Percentiles rank a stretch among this genome's conserved stretches.
Evolutionary conservation across 2,113 vertebrate species (phyloP).

Genomic region (Gila orcuttii): DNA sequence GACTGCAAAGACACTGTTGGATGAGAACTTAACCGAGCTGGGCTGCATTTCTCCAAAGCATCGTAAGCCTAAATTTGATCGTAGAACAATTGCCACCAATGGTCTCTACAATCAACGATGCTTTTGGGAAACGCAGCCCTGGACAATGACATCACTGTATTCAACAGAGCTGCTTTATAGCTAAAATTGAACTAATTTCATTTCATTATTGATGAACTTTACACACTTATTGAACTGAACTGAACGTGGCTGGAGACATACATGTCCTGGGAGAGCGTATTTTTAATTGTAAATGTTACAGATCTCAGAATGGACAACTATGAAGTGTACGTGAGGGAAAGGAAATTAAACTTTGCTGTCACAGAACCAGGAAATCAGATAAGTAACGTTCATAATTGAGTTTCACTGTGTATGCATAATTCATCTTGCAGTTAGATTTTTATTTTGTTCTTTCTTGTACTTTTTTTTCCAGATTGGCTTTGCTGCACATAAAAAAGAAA

Average conservation of each 20-base stretch:
- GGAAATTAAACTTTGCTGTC: conserved; percentile 75
- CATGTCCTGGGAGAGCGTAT: conserved; percentile 9
- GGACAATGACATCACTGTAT: too few relatives aligned
- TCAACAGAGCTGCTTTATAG: too few relatives aligned
- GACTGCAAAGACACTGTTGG: too few relatives aligned
- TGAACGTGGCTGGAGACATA: conserved; percentile 35
- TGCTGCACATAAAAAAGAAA: conserved; percentile 54
- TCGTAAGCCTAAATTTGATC: too few relatives aligned
- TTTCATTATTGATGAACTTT: too few relatives aligned
- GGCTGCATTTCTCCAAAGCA: too few relatives aligned
- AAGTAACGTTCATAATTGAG: conserved; percentile 76
- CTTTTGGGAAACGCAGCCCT: too few relatives aligned
- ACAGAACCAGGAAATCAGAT: conserved; percentile 78
- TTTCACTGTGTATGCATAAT: conserved; percentile 76
- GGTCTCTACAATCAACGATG: too few relatives aligned
- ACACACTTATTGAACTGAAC: too few relatives aligned
- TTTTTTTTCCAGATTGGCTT: conserved; percentile 57
- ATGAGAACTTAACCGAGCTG: too few relatives aligned
- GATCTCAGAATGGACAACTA: conserved; percentile 63
- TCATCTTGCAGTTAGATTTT: conserved; percentile 66
- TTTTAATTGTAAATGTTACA: conserved; percentile 74
- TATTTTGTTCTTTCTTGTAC: conserved; percentile 31
- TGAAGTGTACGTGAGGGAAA: conserved; percentile 71
- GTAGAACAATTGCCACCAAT: too few relatives aligned
- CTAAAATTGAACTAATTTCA: too few relatives aligned